A percentile compares a stretch with the other conserved stretches of the same genome.
These are phyloP conservation scores for Marmota flaviventris DNA, from an alignment of 2,113 vertebrate genomes.

Conservation along the genomic window DNA sequence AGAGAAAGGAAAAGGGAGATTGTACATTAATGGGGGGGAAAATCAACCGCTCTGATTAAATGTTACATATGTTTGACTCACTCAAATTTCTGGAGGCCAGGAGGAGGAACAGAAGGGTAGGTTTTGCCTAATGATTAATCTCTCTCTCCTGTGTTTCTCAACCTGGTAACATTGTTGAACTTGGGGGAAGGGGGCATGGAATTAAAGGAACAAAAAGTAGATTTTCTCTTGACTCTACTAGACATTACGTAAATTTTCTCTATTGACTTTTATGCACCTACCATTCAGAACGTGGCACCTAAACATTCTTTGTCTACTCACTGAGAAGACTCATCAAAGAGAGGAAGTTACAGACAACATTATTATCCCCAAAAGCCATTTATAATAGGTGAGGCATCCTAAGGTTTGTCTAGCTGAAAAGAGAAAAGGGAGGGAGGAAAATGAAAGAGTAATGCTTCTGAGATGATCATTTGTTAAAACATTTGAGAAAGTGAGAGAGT, in stretches of 20 bases:
- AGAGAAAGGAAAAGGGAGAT: neutral
- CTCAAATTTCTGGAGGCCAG: constrained; percentile 40
- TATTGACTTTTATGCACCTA: neutral
- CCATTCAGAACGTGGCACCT: neutral
- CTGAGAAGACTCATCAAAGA: neutral
- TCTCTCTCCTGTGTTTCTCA: constrained; percentile 51
- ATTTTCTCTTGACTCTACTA: neutral
- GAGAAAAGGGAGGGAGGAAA: no score
- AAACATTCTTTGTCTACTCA: constrained; percentile 3
- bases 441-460: neutral
- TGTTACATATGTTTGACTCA: constrained; percentile 42
- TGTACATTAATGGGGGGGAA: neutral
- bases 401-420: neutral
- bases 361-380: constrained; percentile 17
- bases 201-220: neutral
- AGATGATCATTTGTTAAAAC: constrained; percentile 57
- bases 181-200: neutral
- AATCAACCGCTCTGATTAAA: constrained; percentile 53
- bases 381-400: constrained; percentile 1
- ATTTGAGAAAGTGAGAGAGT: constrained; percentile 29
- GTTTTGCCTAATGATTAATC: constrained; percentile 71
- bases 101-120: neutral
- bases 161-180: neutral
- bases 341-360: constrained; percentile 1
- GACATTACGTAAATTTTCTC: neutral